Base-by-base conservation (phyloP, 2,888 invertebrate species). In the Taphrorychus bicolor region DNA sequence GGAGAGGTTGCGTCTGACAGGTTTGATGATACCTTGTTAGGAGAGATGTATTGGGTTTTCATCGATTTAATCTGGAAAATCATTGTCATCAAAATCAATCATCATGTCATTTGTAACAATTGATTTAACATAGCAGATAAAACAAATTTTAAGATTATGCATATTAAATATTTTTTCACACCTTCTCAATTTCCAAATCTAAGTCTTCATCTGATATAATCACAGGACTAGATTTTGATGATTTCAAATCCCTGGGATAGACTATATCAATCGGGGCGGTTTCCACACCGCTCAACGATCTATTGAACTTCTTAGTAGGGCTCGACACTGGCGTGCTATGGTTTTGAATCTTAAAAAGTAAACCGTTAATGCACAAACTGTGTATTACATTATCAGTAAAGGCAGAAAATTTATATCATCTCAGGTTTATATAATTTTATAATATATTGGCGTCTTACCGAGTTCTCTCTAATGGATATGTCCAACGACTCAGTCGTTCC, bases 201-300 rank as follows among this genome's bases (percentile, higher is more conserved):
- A 90, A 82, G 79, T 89, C 89, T 77, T 89, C 87, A 81, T 89
- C 88, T 58, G 88, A 88, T 70, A 87, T 82, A 70, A 87, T 83
- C 56, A 87, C 80, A 19, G 88, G 87, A 48, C 86, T 85, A 52
- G 88, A 87, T 62, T 77, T 80, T 3, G 74, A 72, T 9, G 78
- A 75, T 48, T 79, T 77, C 22, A 80, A 65, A 69, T 81, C 78
- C 21, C 74, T 77, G n/a, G 82, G 82, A 17, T 82, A 75, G 5
- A 81, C 73, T 70, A 91, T 91, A 78, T 90, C 88, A 76, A 91
- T 91, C 3, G 91, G 91, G 57, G 89, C 85, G 41, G 89, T 88
- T 79, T 89, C 85, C 64, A 89, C 84, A 56, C 87, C 80, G 4
- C 85, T 79, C 64, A 87, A 83, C 17, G 86, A 84, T 63, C 81